Percentiles rank a stretch among this genome's conserved stretches.
phyloP scores from a whole-genome alignment of 2,888 invertebrate genomes.

The Abrostola tripartita region DNA sequence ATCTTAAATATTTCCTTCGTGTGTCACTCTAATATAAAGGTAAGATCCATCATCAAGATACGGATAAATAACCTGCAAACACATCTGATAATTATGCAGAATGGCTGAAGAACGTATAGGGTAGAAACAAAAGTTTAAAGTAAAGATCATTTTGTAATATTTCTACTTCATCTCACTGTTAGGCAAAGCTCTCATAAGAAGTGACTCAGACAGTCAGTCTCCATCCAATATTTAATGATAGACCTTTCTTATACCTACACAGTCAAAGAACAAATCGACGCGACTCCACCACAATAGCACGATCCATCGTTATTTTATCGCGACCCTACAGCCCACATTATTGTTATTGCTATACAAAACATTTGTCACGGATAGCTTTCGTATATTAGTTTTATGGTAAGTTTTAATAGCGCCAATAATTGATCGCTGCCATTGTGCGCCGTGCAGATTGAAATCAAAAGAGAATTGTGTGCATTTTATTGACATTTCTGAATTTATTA shows the following conservation, averaged over 20 bases:
- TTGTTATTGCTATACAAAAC: conserved; percentile 27
- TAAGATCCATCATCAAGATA: too few relatives aligned
- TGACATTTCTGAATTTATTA: neutral
- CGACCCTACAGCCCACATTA: conserved; percentile 24
- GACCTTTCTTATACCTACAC: neutral
- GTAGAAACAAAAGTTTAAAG: too few relatives aligned
- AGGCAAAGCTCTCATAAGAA: too few relatives aligned
- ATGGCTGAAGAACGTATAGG: too few relatives aligned
- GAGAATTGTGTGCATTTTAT: conserved; percentile 8
- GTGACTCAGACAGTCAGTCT: too few relatives aligned
- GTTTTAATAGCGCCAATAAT: conserved; percentile 17
- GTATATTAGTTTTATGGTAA: conserved; percentile 30
- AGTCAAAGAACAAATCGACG: conserved; percentile 16
- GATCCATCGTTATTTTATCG: conserved; percentile 31
- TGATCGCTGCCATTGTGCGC: conserved; percentile 14
- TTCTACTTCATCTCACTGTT: too few relatives aligned
- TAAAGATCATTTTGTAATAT: too few relatives aligned
- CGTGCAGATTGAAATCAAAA: conserved; percentile 17
- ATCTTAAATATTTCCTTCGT: too few relatives aligned
- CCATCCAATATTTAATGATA: too few relatives aligned
- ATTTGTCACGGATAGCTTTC: conserved; percentile 25
- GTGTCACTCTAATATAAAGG: too few relatives aligned
- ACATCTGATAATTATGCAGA: too few relatives aligned
- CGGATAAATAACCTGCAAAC: too few relatives aligned
- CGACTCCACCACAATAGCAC: conserved; percentile 1